Percentiles rank a stretch among this genome's conserved stretches.
Evolutionary conservation across 1,140 invertebrate species (phyloP).

Genomic region (Ceratina calcarata): DNA sequence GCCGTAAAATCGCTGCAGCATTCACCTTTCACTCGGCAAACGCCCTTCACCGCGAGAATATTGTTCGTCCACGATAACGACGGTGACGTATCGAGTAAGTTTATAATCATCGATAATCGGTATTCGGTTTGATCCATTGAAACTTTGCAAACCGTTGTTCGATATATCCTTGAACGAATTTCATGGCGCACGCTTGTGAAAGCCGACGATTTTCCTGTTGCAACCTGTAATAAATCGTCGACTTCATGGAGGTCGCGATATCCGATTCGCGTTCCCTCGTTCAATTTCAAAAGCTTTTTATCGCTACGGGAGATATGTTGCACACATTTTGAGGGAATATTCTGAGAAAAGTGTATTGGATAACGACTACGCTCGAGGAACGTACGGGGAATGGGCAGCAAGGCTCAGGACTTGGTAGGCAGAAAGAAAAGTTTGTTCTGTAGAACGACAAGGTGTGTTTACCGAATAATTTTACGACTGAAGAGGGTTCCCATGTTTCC

Average conservation of each 20-base stretch:
- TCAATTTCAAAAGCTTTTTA: not conserved
- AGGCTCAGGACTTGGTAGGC: not conserved
- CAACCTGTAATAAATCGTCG: too few species aligned
- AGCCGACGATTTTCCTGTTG: too few species aligned
- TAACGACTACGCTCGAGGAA: not conserved
- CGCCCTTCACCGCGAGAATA: conserved; percentile 49
- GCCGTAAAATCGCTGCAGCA: not conserved
- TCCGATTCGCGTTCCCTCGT: too few species aligned
- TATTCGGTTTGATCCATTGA: not conserved
- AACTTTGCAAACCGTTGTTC: not conserved
- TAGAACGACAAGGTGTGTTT: not conserved
- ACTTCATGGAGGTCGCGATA: too few species aligned
- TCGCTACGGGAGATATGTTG: too few species aligned
- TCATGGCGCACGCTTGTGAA: too few species aligned
- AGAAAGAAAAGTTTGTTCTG: not conserved
- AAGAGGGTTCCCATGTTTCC: conserved; percentile 18
- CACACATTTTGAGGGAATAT: too few species aligned
- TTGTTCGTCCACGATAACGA: conserved; percentile 31
- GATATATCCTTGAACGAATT: too few species aligned
- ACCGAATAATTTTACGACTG: conserved; percentile 15
- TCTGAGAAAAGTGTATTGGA: too few species aligned
- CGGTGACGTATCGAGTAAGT: too few species aligned
- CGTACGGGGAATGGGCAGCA: not conserved
- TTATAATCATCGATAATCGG: not conserved
- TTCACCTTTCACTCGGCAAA: conserved; percentile 54